Conservation (phyloP, 2,797 vertebrate species). For the Micromesistius poutassou region DNA sequence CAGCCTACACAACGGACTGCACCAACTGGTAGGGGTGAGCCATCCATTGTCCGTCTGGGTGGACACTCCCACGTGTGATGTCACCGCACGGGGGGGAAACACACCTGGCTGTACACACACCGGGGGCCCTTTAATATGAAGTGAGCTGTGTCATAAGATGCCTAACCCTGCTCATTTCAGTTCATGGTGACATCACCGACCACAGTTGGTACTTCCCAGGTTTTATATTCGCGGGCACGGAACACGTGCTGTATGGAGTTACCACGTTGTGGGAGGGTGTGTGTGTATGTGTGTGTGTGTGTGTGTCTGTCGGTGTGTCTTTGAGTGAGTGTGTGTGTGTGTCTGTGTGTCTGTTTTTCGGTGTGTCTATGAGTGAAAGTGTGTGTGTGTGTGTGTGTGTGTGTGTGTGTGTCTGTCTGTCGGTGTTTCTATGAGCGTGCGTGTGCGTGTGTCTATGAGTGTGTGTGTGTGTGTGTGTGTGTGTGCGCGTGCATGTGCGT, state of each 20-base stretch:
- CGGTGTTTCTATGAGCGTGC: not conserved
- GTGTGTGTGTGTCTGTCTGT: not conserved
- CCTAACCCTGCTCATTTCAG: constrained; percentile 28
- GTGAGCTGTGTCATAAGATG: constrained; percentile 9
- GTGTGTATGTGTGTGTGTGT: constrained; percentile 19
- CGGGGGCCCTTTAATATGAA: constrained; percentile 25
- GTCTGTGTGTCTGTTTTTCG: not conserved
- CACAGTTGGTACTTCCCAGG: constrained; percentile 55
- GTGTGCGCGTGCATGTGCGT: not conserved
- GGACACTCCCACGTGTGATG: not conserved
- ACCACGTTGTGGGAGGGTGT: constrained; percentile 28
- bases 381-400: not conserved
- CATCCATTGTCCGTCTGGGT: not conserved
- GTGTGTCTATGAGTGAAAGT: not conserved
- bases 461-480: not conserved
- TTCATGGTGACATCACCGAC: constrained; percentile 48
- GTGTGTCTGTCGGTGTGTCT: not conserved
- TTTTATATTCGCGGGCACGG: constrained; percentile 22
- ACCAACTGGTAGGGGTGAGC: not conserved
- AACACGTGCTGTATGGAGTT: constrained; percentile 45
- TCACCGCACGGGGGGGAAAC: not conserved
- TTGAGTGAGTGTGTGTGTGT: constrained; percentile 3
- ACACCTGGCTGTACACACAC: not conserved
- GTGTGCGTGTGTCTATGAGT: not conserved
- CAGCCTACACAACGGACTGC: not conserved